These are phyloP conservation scores for Potorous gilbertii DNA, from an alignment of 2,797 vertebrate genomes.

Conservation along the genomic window DNA sequence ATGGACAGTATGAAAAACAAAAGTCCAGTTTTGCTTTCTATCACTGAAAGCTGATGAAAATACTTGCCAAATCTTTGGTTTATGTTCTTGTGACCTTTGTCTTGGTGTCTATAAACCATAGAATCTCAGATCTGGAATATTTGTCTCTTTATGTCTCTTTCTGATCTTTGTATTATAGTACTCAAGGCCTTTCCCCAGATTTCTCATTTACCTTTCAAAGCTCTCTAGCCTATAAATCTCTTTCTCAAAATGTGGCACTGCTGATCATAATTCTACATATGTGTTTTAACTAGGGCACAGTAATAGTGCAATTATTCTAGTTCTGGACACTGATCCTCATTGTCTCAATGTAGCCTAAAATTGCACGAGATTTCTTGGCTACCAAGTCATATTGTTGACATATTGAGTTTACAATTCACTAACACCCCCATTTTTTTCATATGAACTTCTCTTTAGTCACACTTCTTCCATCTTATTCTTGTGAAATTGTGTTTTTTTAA, in stretches of 20 bases:
- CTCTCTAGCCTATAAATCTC: not conserved
- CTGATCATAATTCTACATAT: too few relatives aligned
- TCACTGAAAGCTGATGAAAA: not conserved
- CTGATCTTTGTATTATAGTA: not conserved
- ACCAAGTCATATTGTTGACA: not conserved
- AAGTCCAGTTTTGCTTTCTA: not conserved
- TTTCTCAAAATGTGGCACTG: not conserved
- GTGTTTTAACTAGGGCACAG: not conserved
- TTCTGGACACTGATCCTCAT: not conserved
- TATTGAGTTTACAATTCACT: not conserved
- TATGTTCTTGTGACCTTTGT: not conserved
- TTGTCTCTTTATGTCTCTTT: not conserved
- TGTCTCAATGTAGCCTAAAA: not conserved
- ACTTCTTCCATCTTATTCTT: not conserved
- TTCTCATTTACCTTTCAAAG: not conserved
- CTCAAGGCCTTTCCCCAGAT: not conserved
- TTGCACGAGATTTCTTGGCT: not conserved
- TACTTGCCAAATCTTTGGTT: not conserved
- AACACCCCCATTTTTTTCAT: not conserved
- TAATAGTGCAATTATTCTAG: not conserved
- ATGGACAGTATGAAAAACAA: not conserved
- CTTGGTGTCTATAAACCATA: not conserved
- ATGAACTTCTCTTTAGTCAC: not conserved
- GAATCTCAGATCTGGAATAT: not conserved
- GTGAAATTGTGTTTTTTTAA: not conserved